Percentiles rank a stretch among this genome's conserved stretches.
These are phyloP conservation scores for Troglohyphantes excavatus DNA, from an alignment of 2,888 invertebrate genomes.

Conservation along the genomic window DNA sequence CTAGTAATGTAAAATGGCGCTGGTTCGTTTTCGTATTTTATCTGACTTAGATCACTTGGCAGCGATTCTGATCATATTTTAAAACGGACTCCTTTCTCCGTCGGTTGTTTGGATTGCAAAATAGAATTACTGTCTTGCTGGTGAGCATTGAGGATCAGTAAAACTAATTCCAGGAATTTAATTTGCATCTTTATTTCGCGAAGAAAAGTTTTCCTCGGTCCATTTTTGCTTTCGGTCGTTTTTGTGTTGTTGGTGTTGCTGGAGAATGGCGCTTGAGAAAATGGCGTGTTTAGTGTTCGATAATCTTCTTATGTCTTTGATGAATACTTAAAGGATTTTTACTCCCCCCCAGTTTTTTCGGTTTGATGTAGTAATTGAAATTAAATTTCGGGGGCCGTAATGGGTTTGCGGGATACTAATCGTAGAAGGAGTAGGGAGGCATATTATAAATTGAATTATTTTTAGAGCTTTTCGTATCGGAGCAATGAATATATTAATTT, in stretches of 20 bases:
- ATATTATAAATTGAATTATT: too few species aligned
- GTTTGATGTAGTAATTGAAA: neutral
- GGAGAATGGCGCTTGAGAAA: too few species aligned
- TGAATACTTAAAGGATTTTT: neutral
- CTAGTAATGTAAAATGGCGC: too few species aligned
- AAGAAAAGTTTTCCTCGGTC: neutral
- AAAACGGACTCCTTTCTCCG: neutral
- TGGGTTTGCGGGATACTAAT: too few species aligned
- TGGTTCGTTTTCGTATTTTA: too few species aligned
- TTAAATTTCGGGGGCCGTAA: neutral
- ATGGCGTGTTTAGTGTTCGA: neutral
- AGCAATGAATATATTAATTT: too few species aligned
- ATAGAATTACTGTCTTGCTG: slow-evolving; percentile 36
- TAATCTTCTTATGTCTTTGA: neutral
- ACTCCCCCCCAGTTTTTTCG: neutral
- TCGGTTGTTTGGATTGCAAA: slow-evolving; percentile 21
- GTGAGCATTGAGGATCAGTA: slow-evolving; percentile 13
- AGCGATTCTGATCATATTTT: too few species aligned
- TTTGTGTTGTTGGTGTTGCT: neutral
- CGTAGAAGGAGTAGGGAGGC: too few species aligned
- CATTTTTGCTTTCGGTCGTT: neutral
- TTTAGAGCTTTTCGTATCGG: too few species aligned
- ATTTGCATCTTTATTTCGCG: slow-evolving; percentile 41
- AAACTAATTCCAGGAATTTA: slow-evolving; percentile 61
- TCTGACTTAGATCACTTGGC: too few species aligned